Conservation (phyloP, 2,113 vertebrate genomes). For the Alligator sinensis region DNA sequence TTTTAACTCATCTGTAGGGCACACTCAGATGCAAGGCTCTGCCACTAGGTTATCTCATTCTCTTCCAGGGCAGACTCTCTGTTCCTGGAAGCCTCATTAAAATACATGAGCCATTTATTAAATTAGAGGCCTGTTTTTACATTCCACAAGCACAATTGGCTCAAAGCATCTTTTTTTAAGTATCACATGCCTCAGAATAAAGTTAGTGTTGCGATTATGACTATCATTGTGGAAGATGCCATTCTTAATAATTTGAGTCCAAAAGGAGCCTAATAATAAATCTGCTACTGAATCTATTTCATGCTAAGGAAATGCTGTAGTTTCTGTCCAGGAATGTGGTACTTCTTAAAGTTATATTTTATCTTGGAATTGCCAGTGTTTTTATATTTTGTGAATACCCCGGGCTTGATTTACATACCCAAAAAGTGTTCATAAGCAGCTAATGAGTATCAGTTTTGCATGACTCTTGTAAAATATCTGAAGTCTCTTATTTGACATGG, state of each 20-base stretch:
- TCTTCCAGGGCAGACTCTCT: background rate
- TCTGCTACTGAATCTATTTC: background rate
- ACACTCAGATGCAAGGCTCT: background rate
- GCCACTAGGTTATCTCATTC: background rate
- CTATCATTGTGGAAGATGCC: background rate
- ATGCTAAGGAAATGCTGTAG: background rate
- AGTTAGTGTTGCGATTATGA: background rate
- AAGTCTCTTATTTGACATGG: background rate
- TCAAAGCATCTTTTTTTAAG: background rate
- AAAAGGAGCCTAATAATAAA: background rate
- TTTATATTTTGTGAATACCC: background rate
- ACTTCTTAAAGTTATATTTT: background rate
- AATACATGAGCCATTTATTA: fast-evolving
- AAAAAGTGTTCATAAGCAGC: background rate
- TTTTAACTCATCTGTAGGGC: background rate
- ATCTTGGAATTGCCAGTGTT: background rate
- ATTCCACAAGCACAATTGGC: background rate
- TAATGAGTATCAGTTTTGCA: background rate
- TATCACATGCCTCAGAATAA: background rate
- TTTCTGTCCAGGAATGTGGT: background rate
- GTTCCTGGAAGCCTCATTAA: background rate
- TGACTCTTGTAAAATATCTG: background rate
- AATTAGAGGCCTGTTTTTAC: background rate
- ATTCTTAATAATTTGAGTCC: background rate
- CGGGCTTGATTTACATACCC: background rate